phyloP scores from a whole-genome alignment of 2,888 invertebrate genomes.

The Drosophila borborema region DNA sequence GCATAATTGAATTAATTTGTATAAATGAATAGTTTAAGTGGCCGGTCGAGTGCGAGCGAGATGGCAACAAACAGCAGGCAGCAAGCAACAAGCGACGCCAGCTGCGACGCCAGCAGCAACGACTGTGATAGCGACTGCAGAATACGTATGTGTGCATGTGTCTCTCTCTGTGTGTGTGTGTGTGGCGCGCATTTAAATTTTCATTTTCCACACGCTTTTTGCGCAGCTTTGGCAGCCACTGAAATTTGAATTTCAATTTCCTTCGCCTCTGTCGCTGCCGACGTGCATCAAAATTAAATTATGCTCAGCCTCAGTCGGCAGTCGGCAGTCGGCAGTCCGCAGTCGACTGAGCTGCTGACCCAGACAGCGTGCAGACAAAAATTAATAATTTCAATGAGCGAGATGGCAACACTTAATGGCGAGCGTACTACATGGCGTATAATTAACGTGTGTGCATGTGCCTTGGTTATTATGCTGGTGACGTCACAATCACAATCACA shows the following conservation, averaged over 20 bases:
- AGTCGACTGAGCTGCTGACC: slow-evolving; percentile 64
- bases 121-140: slow-evolving; percentile 27
- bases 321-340: slow-evolving; percentile 25
- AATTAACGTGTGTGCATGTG: slow-evolving; percentile 80
- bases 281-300: slow-evolving; percentile 79
- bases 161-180: slow-evolving; percentile 33
- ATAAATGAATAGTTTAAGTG: slow-evolving; percentile 84
- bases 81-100: slow-evolving; percentile 17
- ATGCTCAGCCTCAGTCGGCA: slow-evolving; percentile 67
- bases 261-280: slow-evolving; percentile 36
- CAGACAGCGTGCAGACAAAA: slow-evolving; percentile 80
- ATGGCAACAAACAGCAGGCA: slow-evolving; percentile 32
- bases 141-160: slow-evolving; percentile 6
- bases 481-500: slow-evolving; percentile 61
- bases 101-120: background rate
- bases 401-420: slow-evolving; percentile 49
- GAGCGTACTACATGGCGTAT: slow-evolving; percentile 79
- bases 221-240: slow-evolving; percentile 53
- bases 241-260: slow-evolving; percentile 80
- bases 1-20: slow-evolving; percentile 84
- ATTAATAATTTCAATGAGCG: slow-evolving; percentile 71
- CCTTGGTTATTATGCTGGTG: slow-evolving; percentile 72
- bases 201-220: slow-evolving; percentile 74
- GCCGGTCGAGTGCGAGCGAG: slow-evolving; percentile 67
- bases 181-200: slow-evolving; percentile 80